Evolutionary conservation across 2,113 vertebrate species (phyloP), one percentile per base, ranked within the genome.

Genomic region (Cyprinodon brontotheroides): DNA sequence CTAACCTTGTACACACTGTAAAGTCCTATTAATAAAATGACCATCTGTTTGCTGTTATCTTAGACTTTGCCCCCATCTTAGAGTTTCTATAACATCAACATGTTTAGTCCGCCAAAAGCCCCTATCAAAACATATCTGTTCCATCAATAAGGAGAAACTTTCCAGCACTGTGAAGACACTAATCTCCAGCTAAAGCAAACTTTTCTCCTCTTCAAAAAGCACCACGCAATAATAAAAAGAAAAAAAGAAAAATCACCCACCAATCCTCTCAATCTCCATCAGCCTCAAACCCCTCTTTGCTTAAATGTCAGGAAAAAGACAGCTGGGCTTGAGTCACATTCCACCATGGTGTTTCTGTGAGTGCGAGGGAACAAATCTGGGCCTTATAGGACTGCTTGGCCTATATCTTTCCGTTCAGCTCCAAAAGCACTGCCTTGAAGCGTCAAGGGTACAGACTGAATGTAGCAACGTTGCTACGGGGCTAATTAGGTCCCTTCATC

Each of bases 401-500:
- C 82, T 75, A 73, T 20, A 84, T 84, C 86, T 70, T 48, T 72
- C 72, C 74, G 61, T 69, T 68, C 86, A 77, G 79, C 86, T 79
- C 78, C 72, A 78, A 80, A 53, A 77, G 77, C 82, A 45, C 60
- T 72, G 86, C 84, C 88, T 89, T 78, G 65, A 0, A 88, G 86
- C 84, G 68, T 61, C 83, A 65, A 82, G 50, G 76, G 72, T 62
- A 86, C 84, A 77, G 72, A 74, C 79, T 77, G 86, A 65, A 62
- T 74, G 78, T 65, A 75, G 83, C 39, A 72, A 69, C 71, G 81
- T 68, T 61, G 86, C 87, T 80, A 36, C 70, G 1, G 50, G 86
- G 87, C 70, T 89, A 87, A 89, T 90, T 69, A 87, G 87, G 87
- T 84, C 88, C 80, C 66, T 57, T 74, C 79, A 87, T 72, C 75